These are phyloP conservation scores for Hydrotaea diabolus DNA, from an alignment of 2,888 invertebrate genomes.

Conservation along the genomic window DNA sequence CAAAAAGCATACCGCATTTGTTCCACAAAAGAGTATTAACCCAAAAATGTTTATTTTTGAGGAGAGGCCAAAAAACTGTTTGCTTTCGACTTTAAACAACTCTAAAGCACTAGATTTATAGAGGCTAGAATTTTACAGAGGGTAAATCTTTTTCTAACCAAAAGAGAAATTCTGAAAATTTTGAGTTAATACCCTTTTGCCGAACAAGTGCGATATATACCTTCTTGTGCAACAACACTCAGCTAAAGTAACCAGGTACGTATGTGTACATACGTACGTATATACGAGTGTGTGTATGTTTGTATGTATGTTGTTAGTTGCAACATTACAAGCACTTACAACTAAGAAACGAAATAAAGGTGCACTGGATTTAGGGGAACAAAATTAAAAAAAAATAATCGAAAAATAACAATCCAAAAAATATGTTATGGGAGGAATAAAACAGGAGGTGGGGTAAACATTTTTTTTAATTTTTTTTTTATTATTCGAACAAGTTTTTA, in stretches of 20 bases:
- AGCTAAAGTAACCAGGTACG: not conserved
- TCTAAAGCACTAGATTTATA: too few species aligned
- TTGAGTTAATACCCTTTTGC: too few species aligned
- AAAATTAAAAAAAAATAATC: slow-evolving; percentile 55
- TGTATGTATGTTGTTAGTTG: slow-evolving; percentile 39
- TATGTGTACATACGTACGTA: not conserved
- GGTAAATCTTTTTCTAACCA: too few species aligned
- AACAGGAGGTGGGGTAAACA: slow-evolving; percentile 33
- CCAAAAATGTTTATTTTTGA: too few species aligned
- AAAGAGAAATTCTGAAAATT: not conserved
- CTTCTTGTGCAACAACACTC: slow-evolving; percentile 31
- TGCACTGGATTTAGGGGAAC: slow-evolving; percentile 3
- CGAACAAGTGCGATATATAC: too few species aligned
- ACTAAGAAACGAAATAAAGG: slow-evolving; percentile 40
- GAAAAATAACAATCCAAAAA: slow-evolving; percentile 45
- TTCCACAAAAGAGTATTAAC: too few species aligned
- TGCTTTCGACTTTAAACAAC: too few species aligned
- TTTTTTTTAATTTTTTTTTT: slow-evolving; percentile 10
- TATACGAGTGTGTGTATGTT: not conserved
- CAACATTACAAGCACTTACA: slow-evolving; percentile 50
- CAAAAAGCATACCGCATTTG: too few species aligned
- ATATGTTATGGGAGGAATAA: slow-evolving; percentile 47
- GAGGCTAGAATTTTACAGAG: too few species aligned
- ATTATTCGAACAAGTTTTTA: slow-evolving; percentile 26
- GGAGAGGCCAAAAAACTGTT: too few species aligned